A percentile compares a stretch with the other conserved stretches of the same genome.
Conservation (phyloP, 2,113 vertebrate species). For the Empidonax traillii region DNA sequence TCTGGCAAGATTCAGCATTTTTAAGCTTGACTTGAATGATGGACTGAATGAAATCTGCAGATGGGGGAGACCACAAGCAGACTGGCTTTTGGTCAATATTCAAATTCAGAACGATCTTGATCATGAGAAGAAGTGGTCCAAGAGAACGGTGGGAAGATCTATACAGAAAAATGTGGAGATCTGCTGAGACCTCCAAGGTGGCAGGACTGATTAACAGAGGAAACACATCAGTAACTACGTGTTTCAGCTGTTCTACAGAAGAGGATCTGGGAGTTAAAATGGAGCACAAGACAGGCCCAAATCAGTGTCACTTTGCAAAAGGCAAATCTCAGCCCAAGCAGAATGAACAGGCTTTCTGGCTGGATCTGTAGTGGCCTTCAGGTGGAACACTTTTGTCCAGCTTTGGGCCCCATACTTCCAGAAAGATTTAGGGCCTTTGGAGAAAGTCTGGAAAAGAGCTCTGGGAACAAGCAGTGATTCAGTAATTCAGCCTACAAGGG, state of each 20-base stretch:
- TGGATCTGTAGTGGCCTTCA: not conserved
- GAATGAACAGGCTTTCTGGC: not conserved
- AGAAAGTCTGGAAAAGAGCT: not conserved
- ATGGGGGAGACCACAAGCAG: not conserved
- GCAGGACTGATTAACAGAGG: not conserved
- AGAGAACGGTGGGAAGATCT: not conserved
- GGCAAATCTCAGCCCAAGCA: not conserved
- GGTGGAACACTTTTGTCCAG: not conserved
- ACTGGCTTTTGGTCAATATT: constrained; percentile 13
- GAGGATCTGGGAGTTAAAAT: not conserved
- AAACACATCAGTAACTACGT: not conserved
- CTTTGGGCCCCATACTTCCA: not conserved
- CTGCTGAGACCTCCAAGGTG: not conserved
- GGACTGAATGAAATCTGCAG: not conserved
- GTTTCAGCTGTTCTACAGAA: not conserved
- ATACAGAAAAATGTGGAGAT: not conserved
- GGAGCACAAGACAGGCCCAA: not conserved
- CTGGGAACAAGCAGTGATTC: not conserved
- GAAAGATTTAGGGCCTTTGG: not conserved
- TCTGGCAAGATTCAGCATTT: constrained; percentile 20
- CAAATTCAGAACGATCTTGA: not conserved
- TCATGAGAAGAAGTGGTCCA: not conserved
- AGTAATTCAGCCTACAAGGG: not conserved
- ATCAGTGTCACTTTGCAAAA: not conserved
- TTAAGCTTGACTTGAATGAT: constrained; percentile 10